Evolutionary conservation across 2,797 vertebrate species (phyloP).

Genomic region (Synaphobranchus kaupii): DNA sequence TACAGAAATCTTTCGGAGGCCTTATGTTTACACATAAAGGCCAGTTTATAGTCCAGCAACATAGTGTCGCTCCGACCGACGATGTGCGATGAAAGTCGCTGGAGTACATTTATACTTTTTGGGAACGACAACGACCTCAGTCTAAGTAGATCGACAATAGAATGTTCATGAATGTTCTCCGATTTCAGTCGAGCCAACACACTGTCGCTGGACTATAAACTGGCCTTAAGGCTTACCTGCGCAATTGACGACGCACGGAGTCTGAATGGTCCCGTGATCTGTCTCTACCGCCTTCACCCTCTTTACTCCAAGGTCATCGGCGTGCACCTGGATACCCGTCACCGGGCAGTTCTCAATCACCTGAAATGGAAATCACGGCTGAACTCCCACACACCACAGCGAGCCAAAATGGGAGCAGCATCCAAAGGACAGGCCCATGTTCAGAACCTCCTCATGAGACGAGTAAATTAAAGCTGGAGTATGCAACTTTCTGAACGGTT

Average conservation of each 20-base stretch:
- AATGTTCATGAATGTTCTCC: neutral
- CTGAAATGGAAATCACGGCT: constrained; percentile 57
- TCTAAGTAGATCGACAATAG: too few species aligned
- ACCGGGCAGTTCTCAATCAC: constrained; percentile 96
- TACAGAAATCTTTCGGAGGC: neutral
- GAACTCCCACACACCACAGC: neutral
- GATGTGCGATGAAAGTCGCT: too few species aligned
- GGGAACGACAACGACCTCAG: too few species aligned
- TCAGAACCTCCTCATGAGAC: neutral
- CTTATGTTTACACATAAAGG: neutral
- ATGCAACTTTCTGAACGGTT: too few species aligned
- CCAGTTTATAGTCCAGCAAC: too few species aligned
- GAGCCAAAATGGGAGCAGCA: neutral
- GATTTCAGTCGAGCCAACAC: too few species aligned
- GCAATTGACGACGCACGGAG: constrained; percentile 93
- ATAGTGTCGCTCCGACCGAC: too few species aligned
- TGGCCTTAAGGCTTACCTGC: constrained; percentile 71
- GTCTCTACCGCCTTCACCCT: constrained; percentile 87
- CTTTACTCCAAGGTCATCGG: constrained; percentile 82
- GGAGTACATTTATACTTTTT: too few species aligned
- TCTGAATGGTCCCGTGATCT: constrained; percentile 79
- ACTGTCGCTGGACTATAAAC: too few species aligned
- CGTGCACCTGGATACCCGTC: constrained; percentile 80
- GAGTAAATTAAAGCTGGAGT: too few species aligned
- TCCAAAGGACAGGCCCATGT: neutral